These are phyloP conservation scores for Eunapius fragilis DNA, from an alignment of 37 sponge, comb jelly and placozoan genomes.

Conservation along the genomic window DNA sequence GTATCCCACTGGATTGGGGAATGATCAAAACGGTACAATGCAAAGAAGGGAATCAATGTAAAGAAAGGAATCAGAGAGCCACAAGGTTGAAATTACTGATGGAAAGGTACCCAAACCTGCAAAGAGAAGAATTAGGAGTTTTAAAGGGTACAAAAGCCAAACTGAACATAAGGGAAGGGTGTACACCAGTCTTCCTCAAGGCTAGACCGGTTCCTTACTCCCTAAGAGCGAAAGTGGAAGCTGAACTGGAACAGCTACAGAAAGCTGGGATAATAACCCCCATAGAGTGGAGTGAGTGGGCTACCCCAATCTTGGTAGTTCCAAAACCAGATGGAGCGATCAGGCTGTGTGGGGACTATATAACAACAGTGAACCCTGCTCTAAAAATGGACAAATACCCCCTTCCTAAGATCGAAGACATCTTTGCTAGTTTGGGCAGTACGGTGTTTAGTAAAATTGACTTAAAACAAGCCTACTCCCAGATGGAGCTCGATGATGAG, in stretches of 20 bases:
- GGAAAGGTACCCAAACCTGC: neutral
- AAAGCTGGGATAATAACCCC: slow-evolving; percentile 10
- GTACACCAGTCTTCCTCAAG: neutral
- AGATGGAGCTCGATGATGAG: neutral
- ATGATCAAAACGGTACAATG: neutral
- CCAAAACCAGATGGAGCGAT: slow-evolving; percentile 21
- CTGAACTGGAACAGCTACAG: neutral
- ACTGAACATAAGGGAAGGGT: neutral
- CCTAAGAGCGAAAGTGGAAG: slow-evolving; percentile 1
- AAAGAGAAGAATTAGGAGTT: slow-evolving; percentile 4
- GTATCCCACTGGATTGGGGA: neutral
- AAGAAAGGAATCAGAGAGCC: neutral
- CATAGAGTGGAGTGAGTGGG: slow-evolving; percentile 34
- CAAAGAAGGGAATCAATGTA: neutral
- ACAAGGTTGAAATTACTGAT: neutral
- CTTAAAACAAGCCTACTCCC: slow-evolving; percentile 10
- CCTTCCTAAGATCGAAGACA: slow-evolving; percentile 32
- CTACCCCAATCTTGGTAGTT: slow-evolving; percentile 29
- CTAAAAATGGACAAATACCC: slow-evolving; percentile 27
- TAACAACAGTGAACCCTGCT: slow-evolving; percentile 25
- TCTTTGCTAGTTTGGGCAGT: slow-evolving; percentile 26
- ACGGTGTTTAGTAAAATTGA: slow-evolving; percentile 32
- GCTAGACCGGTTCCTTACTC: slow-evolving; percentile 9
- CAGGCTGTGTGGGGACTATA: slow-evolving; percentile 45
- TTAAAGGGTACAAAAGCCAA: neutral